Evolutionary conservation across 2,797 vertebrate genomes (phyloP).

Genomic region (Clarias laeviceps): DNA sequence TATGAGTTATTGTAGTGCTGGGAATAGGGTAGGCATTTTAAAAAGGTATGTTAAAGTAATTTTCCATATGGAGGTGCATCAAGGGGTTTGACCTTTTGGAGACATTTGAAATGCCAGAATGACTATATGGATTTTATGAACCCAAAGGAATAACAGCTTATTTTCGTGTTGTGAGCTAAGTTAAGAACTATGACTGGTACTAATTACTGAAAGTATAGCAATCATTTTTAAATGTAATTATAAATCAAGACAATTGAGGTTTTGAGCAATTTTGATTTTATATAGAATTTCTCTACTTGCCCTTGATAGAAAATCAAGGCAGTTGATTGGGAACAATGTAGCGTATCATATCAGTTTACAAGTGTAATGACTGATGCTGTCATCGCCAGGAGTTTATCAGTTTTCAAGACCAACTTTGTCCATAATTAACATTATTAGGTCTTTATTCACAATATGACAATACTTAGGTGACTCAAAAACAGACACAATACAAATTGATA

Average conservation of each 20-base stretch:
- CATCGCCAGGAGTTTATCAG: constrained; percentile 44
- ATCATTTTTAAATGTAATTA: not conserved
- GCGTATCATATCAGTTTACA: constrained; percentile 51
- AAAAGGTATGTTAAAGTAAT: constrained; percentile 42
- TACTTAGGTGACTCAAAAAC: not conserved
- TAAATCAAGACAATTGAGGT: not conserved
- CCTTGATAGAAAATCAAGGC: constrained; percentile 50
- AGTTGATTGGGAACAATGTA: constrained; percentile 37
- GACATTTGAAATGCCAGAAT: constrained; percentile 41
- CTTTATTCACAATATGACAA: not conserved
- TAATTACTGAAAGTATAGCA: constrained; percentile 10
- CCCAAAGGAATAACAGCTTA: constrained; percentile 23
- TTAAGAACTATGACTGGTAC: not conserved
- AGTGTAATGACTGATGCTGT: constrained; percentile 46
- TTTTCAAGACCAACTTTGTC: constrained; percentile 25
- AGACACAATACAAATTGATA: constrained; percentile 8
- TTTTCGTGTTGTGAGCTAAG: constrained; percentile 7
- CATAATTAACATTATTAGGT: constrained; percentile 17
- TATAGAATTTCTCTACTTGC: constrained; percentile 21
- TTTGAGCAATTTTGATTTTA: constrained; percentile 28
- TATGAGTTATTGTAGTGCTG: constrained; percentile 39
- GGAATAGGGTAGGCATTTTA: constrained; percentile 33
- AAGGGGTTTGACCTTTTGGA: constrained; percentile 42
- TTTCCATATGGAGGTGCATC: constrained; percentile 50
- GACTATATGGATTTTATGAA: constrained; percentile 37